Conservation (phyloP, 2,797 vertebrate species). For the Podarcis siculus region DNA sequence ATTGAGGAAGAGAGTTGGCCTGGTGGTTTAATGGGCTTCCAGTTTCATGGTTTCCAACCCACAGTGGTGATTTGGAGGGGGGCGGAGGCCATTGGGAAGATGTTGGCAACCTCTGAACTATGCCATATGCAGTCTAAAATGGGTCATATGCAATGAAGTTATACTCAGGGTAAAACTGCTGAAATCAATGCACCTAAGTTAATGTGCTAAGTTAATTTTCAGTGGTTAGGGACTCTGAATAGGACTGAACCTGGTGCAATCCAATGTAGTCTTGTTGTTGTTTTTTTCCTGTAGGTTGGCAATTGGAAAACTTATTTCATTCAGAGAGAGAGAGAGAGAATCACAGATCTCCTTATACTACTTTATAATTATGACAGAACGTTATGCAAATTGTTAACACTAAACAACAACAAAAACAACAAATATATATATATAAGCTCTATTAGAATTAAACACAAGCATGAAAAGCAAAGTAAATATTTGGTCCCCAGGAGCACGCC, state of each 20-base stretch:
- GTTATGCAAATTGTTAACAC: conserved; percentile 53
- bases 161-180: too few relatives aligned
- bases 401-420: conserved; percentile 36
- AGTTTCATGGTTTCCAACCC: too few relatives aligned
- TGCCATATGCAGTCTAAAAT: too few relatives aligned
- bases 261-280: not conserved
- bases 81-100: too few relatives aligned
- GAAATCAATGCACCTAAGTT: too few relatives aligned
- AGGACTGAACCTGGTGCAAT: too few relatives aligned
- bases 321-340: not conserved
- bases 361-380: conserved; percentile 37
- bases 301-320: not conserved
- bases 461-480: conserved; percentile 60
- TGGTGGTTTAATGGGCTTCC: too few relatives aligned
- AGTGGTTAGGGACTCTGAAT: too few relatives aligned
- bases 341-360: conserved; percentile 26
- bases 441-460: conserved; percentile 70
- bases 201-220: too few relatives aligned
- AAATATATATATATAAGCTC: conserved; percentile 22
- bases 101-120: too few relatives aligned
- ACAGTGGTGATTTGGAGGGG: too few relatives aligned
- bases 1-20: conserved; percentile 30
- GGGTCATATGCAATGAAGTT: too few relatives aligned
- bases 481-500: conserved; percentile 57
- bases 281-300: not conserved